Conservation (phyloP, 2,113 vertebrate species). For the Pomatostomus ruficeps region DNA sequence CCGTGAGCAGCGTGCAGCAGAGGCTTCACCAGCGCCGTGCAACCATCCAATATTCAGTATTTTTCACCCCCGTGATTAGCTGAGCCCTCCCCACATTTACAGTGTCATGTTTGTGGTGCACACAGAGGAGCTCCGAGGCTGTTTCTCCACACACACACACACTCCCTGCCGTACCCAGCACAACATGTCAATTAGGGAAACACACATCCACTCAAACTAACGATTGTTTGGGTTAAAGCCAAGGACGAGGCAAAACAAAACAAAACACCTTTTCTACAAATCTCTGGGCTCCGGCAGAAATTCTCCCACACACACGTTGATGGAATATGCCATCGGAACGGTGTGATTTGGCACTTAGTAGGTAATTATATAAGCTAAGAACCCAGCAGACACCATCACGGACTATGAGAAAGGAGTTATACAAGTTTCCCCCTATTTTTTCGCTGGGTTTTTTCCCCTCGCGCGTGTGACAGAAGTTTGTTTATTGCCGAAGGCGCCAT, state of each 20-base stretch:
- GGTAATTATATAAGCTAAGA: not conserved
- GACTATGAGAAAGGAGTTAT: not conserved
- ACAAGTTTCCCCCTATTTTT: not conserved
- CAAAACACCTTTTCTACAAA: not conserved
- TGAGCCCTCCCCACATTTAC: not conserved
- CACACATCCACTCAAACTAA: not conserved
- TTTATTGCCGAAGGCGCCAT: not conserved
- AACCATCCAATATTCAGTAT: accelerated
- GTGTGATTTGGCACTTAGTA: not conserved
- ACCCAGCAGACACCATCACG: not conserved
- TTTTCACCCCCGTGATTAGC: not conserved
- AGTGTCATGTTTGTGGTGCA: not conserved
- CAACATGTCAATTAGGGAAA: not conserved
- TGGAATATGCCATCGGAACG: not conserved
- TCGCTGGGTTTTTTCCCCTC: not conserved
- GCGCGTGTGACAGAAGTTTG: not conserved
- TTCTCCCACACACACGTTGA: not conserved
- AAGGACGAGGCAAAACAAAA: not conserved
- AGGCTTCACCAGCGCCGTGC: not conserved
- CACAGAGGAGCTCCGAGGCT: not conserved
- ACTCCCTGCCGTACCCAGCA: not conserved
- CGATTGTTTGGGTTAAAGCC: not conserved
- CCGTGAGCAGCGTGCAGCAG: not conserved
- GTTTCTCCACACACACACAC: not conserved
- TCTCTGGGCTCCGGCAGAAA: accelerated